Base-by-base conservation (phyloP, 2,888 invertebrate species). In the Aphodius granarius region DNA sequence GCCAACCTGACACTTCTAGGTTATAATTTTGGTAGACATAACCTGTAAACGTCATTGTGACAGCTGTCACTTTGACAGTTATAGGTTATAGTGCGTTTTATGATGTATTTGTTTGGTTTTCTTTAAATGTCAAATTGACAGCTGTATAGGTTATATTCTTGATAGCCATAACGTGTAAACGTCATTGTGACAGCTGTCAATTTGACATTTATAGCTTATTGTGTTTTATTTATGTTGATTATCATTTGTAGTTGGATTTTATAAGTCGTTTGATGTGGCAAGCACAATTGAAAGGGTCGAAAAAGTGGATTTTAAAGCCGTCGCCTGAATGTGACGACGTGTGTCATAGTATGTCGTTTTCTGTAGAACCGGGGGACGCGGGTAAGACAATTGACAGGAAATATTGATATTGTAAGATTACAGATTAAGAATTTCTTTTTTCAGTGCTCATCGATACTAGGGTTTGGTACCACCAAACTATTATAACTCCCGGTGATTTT, bases 231-330 rank as follows among this genome's bases (percentile, higher is more conserved):
- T 43, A 43, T 43, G 43, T 43, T 43, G 6, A 23, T 43, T 16
- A 0, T 63, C 71, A n/a, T 19, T 75, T 89, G 71, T 85, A 97
- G 97, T 88, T 97, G 85, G 97, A 97, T 87, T 96, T 95, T 85
- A 97, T 97, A 80, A 92, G 94, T 80, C 91, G 97, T 77, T 90
- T 97, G 23, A 96, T 97, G 91, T 97, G 97, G 97, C 97, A 97
- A 88, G 97, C 96, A 2, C 97, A 97, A 88, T 90, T 97, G 16
- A 90, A 91, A 81, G 97, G 97, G 0, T 92, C 91, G 81, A 97
- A 97, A 88, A 93, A 91, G 13, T 97, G 97, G 97, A 89, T 90
- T 18, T 87, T 97, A 62, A 91, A 93, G 15, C 97, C 97, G 0
- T 94, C 95, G 0, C 95, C 96, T 0, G 97, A 97, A 88, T 96